Conservation (phyloP, 2,797 vertebrate species). For the Chaetophractus vellerosus region DNA sequence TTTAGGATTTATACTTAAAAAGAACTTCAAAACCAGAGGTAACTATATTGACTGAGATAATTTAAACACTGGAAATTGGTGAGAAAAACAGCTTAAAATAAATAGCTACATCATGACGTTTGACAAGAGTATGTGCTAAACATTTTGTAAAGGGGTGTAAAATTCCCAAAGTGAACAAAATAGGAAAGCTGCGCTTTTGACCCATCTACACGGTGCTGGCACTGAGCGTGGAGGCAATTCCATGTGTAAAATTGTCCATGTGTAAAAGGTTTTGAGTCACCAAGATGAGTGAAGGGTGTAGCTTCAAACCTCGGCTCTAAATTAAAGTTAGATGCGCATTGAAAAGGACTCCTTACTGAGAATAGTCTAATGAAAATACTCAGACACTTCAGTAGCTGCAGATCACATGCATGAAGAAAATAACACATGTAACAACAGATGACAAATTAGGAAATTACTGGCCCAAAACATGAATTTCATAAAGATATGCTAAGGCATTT, state of each 20-base stretch:
- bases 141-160: not conserved
- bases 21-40: constrained; percentile 1
- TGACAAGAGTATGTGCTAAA: not conserved
- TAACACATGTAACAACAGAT: not conserved
- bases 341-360: constrained; percentile 2
- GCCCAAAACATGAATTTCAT: not conserved
- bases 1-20: not conserved
- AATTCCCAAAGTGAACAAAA: constrained; percentile 45
- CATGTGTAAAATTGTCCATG: not conserved
- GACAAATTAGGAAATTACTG: not conserved
- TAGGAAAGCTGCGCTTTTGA: not conserved
- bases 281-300: not conserved
- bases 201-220: not conserved
- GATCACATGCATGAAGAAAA: not conserved
- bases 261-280: not conserved
- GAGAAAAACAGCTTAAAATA: constrained; percentile 35
- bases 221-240: not conserved
- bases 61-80: constrained; percentile 3
- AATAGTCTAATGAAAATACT: not conserved
- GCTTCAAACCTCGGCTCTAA: not conserved
- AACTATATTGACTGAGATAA: not conserved
- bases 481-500: not conserved
- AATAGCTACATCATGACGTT: not conserved
- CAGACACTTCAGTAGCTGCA: not conserved
- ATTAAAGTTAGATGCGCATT: not conserved